Evolutionary conservation across 2,888 invertebrate species (phyloP), one percentile per base, ranked within the genome.

Genomic region (Melanostoma scalare): DNA sequence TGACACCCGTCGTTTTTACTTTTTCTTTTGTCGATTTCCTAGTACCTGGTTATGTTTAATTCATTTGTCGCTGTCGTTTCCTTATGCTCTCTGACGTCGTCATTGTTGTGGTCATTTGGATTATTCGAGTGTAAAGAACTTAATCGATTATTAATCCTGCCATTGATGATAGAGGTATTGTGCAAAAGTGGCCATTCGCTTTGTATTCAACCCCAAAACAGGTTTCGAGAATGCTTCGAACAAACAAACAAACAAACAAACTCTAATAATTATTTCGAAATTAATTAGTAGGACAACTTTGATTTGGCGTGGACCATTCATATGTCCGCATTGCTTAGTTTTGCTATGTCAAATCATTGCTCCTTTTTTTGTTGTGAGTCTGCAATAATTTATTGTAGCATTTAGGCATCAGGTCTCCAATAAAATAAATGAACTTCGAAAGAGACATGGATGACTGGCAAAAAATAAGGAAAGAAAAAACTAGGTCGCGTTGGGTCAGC

Each of bases 71-170:
- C 53, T 79, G 79, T 84, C 84, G 84, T 71, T 63, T 73, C 48
- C 58, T 67, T 53, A 63, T 74, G 53, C 30, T 56, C 20, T 20
- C 44, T 63, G 69, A 58, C 56, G 73, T 74, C 48, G 82, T 73
- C 78, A 78, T 53, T 77, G 72, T 50, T 55, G 33, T 63, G 50
- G 67, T 82, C 74, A 60, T 79, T 78, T 84, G 71, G 74, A 71
- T 84, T 84, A 84, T 79, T 84, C 79, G 53, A 84, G 84, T 79
- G 84, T 84, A 79, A 84, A 74, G 74, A 84, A 79, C 84, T 84
- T 84, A 84, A 84, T 84, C 84, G 84, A 84, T 84, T 84, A 84
- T 84, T 84, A 84, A 84, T 79, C 65, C 79, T 78, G 52, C 79
- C 55, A 75, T 60, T 79, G 84, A 84, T 84, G 79, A 79, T 84